Evolutionary conservation across 2,888 invertebrate genomes (phyloP), one percentile per base, ranked within the genome.

Genomic region (Drosophila recens): DNA sequence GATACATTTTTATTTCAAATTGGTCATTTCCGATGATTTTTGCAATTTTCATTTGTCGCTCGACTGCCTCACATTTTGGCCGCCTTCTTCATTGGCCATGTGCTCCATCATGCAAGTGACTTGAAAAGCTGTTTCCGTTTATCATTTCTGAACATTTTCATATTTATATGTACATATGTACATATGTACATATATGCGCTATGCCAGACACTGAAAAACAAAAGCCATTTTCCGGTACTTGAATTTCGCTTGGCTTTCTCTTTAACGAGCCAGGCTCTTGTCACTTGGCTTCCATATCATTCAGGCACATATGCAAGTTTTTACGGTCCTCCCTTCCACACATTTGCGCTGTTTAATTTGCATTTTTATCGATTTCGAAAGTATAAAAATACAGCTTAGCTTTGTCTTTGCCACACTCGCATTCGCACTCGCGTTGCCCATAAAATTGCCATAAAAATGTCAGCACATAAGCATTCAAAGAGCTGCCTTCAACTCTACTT

Each of bases 21-120:
- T 90, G 90, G 88, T 89, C 84, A 90, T 90, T 90, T 90, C 90
- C 90, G 90, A 86, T 90, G 73, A 72, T 79, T 86, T 80, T 79
- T 82, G 76, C 74, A 70, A 73, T 79, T 79, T 84, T 79, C 82
- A 85, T 90, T 86, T 87, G 75, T 83, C 69, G 89, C 84, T 75
- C 70, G 69, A 70, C 67, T 89, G 75, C 79, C 46, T 43, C n/a
- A 46, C 48, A 6, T 53, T 67, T 49, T 23, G 48, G 11, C 10
- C 30, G 11, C 9, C 30, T 33, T 15, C 15, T 10, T 33, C 11
- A 17, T 49, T 33, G 67, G 69, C 45, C 78, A 71, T 83, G 83
- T 75, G 61, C 80, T 86, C 45, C 83, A 86, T 86, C 83, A 83
- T 79, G 67, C 72, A 69, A 67, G 67, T 63, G 72, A 82, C 89